These are phyloP conservation scores for Geopemphigus sp. DNA, from an alignment of 1,140 invertebrate genomes.

Conservation along the genomic window DNA sequence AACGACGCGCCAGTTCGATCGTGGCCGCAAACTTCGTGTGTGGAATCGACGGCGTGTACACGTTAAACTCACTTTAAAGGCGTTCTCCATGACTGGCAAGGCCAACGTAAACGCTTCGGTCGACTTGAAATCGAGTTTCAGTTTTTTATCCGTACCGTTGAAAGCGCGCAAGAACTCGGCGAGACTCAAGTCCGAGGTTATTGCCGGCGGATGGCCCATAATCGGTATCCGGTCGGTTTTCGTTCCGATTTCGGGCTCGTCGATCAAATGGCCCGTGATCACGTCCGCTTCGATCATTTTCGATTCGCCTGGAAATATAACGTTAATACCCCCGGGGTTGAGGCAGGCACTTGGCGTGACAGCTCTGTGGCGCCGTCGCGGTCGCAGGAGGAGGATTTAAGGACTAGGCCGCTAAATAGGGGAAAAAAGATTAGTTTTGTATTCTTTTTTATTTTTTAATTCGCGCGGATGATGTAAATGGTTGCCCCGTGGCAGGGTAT, in stretches of 20 bases:
- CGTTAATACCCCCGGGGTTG: no score
- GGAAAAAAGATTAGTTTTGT: no score
- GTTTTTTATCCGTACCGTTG: conserved; percentile 61
- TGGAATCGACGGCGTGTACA: no score
- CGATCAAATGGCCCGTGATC: conserved; percentile 15
- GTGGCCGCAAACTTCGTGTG: no score
- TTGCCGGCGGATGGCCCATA: conserved; percentile 80
- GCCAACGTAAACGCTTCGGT: conserved; percentile 71
- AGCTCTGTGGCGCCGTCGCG: no score
- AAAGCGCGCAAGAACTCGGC: conserved; percentile 64
- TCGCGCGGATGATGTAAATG: no score
- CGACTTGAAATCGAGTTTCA: conserved; percentile 87
- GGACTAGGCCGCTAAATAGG: no score
- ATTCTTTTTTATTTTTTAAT: no score
- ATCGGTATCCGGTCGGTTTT: conserved; percentile 63
- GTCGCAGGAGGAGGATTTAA: no score
- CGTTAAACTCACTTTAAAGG: conserved; percentile 53
- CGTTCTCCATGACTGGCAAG: conserved; percentile 61
- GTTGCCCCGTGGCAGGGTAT: no score
- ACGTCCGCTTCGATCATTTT: conserved; percentile 45
- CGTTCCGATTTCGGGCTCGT: conserved; percentile 53
- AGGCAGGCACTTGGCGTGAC: no score
- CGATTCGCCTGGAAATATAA: conserved; percentile 2
- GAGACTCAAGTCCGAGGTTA: conserved; percentile 72
- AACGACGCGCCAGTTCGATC: no score